These are phyloP conservation scores for Simalia tracyae DNA, from an alignment of 2,797 vertebrate species.

Conservation along the genomic window DNA sequence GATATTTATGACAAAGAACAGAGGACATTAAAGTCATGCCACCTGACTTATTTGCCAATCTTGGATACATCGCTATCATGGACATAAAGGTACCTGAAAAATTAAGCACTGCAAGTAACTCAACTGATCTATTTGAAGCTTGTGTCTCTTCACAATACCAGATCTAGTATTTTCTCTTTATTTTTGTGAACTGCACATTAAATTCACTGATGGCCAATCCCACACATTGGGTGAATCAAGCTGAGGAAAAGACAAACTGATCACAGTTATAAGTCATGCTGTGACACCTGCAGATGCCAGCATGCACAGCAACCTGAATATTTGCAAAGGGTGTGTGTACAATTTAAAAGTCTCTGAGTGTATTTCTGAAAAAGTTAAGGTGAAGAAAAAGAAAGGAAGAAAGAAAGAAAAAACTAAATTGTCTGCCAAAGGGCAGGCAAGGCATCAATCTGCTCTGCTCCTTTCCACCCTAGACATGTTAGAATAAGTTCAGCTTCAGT, in stretches of 20 bases:
- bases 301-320: background rate
- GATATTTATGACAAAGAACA: background rate
- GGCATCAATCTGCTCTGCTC: conserved; percentile 50
- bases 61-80: background rate
- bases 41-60: background rate
- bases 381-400: too few species aligned
- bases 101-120: background rate
- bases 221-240: background rate
- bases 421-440: conserved; percentile 48
- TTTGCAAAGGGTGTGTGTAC: background rate
- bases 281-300: background rate
- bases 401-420: background rate
- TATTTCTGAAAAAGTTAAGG: conserved; percentile 8
- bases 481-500: conserved; percentile 55
- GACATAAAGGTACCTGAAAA: background rate
- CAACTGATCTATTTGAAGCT: background rate
- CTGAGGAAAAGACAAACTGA: background rate
- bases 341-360: background rate
- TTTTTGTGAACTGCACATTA: background rate
- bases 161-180: background rate
- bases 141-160: background rate
- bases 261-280: background rate
- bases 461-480: conserved; percentile 52
- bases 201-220: background rate
- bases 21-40: background rate